Conservation (phyloP, 2,113 vertebrate species). For the Chloroceryle aenea region DNA sequence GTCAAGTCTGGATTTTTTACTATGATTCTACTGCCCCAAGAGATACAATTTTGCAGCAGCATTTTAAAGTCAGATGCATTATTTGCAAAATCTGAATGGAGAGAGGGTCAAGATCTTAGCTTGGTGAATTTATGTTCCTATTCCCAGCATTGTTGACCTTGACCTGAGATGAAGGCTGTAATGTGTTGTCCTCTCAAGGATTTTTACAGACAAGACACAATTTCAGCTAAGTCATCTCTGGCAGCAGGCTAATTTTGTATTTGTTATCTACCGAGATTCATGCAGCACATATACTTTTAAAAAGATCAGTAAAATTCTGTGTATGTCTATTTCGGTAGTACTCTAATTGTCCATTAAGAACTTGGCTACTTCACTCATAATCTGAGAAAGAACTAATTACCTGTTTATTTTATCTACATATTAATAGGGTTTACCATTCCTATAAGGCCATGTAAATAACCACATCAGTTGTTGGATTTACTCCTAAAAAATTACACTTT, state of each 20-base stretch:
- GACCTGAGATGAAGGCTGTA: not conserved
- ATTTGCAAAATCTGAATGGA: not conserved
- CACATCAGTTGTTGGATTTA: not conserved
- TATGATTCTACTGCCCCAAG: not conserved
- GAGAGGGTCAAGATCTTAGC: not conserved
- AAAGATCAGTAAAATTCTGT: not conserved
- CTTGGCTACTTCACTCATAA: not conserved
- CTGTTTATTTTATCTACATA: not conserved
- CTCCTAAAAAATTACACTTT: not conserved
- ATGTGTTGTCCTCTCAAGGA: not conserved
- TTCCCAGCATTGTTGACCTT: not conserved
- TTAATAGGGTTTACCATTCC: not conserved
- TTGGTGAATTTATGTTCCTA: not conserved
- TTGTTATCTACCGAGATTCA: not conserved
- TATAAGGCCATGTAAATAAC: not conserved
- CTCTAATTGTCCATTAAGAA: not conserved
- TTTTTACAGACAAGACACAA: not conserved
- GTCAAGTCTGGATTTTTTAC: not conserved
- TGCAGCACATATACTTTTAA: not conserved
- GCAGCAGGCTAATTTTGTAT: not conserved
- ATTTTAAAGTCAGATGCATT: not conserved
- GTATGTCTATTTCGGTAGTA: not conserved
- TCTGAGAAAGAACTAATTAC: not conserved
- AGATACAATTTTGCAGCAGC: not conserved
- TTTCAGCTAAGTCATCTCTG: not conserved